Evolutionary conservation across 1,140 invertebrate genomes (phyloP).

Genomic region (Ladona fulva): DNA sequence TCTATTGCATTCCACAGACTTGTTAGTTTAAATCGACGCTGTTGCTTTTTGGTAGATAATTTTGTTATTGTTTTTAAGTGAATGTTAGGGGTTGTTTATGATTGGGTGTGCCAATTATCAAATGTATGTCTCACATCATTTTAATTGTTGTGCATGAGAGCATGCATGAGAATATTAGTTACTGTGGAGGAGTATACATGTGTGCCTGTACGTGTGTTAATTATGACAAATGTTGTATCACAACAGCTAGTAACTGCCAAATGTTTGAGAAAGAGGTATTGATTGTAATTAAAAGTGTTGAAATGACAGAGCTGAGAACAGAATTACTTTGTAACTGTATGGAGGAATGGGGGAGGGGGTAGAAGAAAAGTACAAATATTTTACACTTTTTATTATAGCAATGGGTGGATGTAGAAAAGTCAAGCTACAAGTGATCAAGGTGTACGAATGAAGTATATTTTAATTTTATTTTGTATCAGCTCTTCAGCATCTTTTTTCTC

Average conservation of each 20-base stretch:
- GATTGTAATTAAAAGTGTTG: conserved; percentile 8
- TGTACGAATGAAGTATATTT: background rate
- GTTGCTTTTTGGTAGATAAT: background rate
- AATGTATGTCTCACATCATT: background rate
- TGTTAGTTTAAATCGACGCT: background rate
- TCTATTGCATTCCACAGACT: background rate
- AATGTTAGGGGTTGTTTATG: background rate
- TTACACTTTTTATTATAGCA: conserved; percentile 10
- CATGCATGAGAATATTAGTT: background rate
- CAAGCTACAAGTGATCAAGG: background rate
- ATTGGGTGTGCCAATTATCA: background rate
- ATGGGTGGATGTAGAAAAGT: background rate
- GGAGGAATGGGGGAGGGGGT: background rate
- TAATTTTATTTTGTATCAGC: background rate
- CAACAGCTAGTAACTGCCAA: conserved; percentile 4
- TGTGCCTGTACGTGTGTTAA: background rate
- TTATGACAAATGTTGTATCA: conserved; percentile 10
- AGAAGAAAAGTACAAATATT: conserved; percentile 10
- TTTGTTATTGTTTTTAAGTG: background rate
- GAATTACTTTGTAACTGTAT: background rate
- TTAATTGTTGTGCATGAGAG: background rate
- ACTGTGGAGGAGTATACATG: background rate
- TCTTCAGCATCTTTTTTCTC: background rate
- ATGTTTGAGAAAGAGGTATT: background rate
- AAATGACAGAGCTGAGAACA: background rate